These are phyloP conservation scores for Pogonomyrmex californicus DNA, from an alignment of 1,140 invertebrate genomes.

Conservation along the genomic window DNA sequence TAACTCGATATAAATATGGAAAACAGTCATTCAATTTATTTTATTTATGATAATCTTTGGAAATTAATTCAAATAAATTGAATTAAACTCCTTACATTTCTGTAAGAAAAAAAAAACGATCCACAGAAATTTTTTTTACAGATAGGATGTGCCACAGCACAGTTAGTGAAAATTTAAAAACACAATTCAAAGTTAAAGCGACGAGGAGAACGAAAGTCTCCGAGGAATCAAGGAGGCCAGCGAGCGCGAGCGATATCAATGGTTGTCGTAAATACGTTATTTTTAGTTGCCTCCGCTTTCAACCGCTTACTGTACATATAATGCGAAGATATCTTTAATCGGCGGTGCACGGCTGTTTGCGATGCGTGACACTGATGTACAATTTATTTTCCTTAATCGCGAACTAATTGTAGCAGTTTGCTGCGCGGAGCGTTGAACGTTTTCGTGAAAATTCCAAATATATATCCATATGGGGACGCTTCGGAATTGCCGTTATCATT, in stretches of 20 bases:
- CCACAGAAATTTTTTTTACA: background rate
- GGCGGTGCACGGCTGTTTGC: slow-evolving; percentile 58
- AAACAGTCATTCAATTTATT: background rate
- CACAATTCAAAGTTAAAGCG: slow-evolving; percentile 16
- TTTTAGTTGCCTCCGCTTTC: slow-evolving; percentile 69
- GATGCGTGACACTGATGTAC: slow-evolving; percentile 66
- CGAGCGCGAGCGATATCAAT: slow-evolving; percentile 68
- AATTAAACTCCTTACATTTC: background rate
- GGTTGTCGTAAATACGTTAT: slow-evolving; percentile 76
- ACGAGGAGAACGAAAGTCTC: background rate
- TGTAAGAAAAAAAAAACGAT: background rate
- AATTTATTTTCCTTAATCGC: slow-evolving; percentile 43
- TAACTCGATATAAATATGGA: background rate
- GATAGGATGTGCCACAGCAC: background rate
- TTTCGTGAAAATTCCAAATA: slow-evolving; percentile 5
- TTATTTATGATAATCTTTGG: background rate
- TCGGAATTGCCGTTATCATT: background rate
- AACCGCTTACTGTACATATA: slow-evolving; percentile 62
- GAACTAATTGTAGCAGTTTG: slow-evolving; percentile 19
- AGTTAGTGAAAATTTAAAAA: slow-evolving; percentile 15
- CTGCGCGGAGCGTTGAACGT: background rate
- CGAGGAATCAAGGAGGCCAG: background rate
- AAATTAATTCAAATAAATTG: background rate
- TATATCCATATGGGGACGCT: background rate
- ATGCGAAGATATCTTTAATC: slow-evolving; percentile 72